These are phyloP conservation scores for Dioctria linearis DNA, from an alignment of 2,888 invertebrate species.

Conservation along the genomic window DNA sequence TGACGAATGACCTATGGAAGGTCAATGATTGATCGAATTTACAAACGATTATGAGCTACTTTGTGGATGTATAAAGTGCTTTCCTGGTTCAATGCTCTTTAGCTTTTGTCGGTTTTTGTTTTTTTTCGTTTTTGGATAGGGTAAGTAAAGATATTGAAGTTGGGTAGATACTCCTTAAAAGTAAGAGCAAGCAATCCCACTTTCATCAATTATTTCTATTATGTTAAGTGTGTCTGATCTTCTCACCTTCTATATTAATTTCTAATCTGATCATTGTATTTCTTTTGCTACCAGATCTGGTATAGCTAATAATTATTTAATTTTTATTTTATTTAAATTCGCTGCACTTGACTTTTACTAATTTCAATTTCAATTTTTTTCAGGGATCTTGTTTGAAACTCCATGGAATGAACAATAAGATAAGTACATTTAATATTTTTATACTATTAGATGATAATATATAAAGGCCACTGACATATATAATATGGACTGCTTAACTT, in stretches of 20 bases:
- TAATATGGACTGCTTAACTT: too few species aligned
- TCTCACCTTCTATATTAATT: slow-evolving; percentile 10
- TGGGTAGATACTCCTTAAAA: neutral
- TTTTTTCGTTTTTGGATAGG: slow-evolving; percentile 16
- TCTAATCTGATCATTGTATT: too few species aligned
- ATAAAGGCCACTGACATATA: too few species aligned
- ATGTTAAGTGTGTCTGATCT: slow-evolving; percentile 29
- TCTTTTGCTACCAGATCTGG: too few species aligned
- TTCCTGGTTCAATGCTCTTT: slow-evolving; percentile 27
- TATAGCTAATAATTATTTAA: too few species aligned
- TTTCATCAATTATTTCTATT: slow-evolving; percentile 28
- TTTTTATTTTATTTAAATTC: too few species aligned
- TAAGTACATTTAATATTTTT: too few species aligned
- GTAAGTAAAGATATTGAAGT: neutral
- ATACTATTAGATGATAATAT: too few species aligned
- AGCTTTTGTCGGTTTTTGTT: slow-evolving; percentile 14
- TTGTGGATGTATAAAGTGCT: neutral
- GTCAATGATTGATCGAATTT: slow-evolving; percentile 47
- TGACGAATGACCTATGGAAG: slow-evolving; percentile 24
- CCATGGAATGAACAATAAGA: too few species aligned
- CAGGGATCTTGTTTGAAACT: too few species aligned
- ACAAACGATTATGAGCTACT: slow-evolving; percentile 1
- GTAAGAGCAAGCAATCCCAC: slow-evolving; percentile 18
- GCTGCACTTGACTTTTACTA: too few species aligned
- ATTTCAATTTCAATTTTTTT: too few species aligned